phyloP scores from a whole-genome alignment of 2,797 vertebrate species.

The Macropus fuliginosus region DNA sequence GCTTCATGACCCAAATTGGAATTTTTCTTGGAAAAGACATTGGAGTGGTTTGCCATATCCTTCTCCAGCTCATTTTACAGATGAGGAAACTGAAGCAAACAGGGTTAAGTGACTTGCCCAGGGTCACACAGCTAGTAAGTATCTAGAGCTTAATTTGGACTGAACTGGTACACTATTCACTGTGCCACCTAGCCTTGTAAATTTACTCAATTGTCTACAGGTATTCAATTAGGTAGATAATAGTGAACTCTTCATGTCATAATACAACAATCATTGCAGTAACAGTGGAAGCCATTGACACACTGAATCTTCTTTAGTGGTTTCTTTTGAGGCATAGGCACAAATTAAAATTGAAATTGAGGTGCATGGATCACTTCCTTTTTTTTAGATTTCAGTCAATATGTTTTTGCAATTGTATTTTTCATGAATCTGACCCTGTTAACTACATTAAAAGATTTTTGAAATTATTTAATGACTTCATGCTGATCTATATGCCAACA shows the following conservation, averaged over 20 bases:
- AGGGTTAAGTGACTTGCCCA: neutral
- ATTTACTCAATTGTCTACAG: neutral
- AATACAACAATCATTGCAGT: constrained; percentile 10
- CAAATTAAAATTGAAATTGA: constrained; percentile 1
- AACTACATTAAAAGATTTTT: neutral
- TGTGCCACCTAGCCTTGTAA: neutral
- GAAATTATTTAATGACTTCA: constrained; percentile 1
- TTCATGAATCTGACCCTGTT: neutral
- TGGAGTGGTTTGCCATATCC: neutral
- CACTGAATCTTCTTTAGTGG: neutral
- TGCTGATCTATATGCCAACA: neutral
- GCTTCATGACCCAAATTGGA: neutral
- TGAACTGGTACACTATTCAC: too few relatives aligned
- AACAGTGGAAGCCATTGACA: neutral
- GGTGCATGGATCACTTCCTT: neutral
- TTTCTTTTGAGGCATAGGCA: neutral
- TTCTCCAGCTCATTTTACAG: neutral
- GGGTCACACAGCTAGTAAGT: too few relatives aligned
- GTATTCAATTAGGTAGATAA: neutral
- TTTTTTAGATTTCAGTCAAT: neutral
- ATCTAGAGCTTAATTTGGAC: neutral
- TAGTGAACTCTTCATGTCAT: neutral
- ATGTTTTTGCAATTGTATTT: neutral
- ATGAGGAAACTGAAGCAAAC: neutral
- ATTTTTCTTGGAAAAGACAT: neutral